Conservation (phyloP, 2,113 vertebrate species). For the Pristiophorus japonicus region DNA sequence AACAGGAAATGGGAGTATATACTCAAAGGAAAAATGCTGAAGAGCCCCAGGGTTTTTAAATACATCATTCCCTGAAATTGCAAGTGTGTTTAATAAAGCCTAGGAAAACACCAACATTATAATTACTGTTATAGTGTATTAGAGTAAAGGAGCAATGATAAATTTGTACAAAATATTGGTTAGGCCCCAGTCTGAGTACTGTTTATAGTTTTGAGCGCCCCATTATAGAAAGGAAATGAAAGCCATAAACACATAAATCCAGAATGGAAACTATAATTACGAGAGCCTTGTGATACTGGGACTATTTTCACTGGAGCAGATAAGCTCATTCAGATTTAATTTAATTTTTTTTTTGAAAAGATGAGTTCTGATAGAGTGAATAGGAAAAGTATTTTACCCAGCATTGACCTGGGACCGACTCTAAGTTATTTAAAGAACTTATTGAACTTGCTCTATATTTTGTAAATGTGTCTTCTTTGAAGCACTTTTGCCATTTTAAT, state of each 20-base stretch:
- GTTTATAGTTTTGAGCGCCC: not conserved
- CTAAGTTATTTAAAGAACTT: not conserved
- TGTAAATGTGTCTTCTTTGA: not conserved
- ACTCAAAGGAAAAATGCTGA: not conserved
- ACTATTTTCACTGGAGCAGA: not conserved
- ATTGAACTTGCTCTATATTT: not conserved
- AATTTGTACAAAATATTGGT: constrained; percentile 7
- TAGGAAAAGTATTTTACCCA: not conserved
- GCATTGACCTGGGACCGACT: not conserved
- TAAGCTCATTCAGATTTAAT: not conserved
- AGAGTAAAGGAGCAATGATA: not conserved
- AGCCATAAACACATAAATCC: not conserved
- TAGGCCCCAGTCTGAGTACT: not conserved
- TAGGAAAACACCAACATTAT: not conserved
- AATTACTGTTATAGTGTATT: not conserved
- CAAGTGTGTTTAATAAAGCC: not conserved
- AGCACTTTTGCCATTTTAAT: not conserved
- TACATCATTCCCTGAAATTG: not conserved
- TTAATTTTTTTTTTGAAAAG: not conserved
- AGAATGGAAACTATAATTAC: not conserved
- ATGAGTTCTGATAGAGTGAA: not conserved
- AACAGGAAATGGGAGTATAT: not conserved
- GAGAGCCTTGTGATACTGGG: not conserved
- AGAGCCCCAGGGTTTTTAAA: not conserved
- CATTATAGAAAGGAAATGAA: not conserved